These are phyloP conservation scores for Abscondita cerata DNA, from an alignment of 2,888 invertebrate species.

Conservation along the genomic window DNA sequence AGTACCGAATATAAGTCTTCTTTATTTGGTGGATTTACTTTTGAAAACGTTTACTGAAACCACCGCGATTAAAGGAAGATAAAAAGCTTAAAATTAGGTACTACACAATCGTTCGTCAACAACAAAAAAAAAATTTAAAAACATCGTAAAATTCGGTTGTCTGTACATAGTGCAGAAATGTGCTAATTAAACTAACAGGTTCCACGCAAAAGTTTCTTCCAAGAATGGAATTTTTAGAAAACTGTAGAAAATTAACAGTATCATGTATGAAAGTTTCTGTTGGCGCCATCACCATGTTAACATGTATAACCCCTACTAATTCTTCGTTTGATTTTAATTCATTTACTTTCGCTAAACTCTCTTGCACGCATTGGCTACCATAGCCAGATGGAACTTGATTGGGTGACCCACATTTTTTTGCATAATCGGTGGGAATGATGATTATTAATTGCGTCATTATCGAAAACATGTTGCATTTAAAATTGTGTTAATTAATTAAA, in stretches of 20 bases:
- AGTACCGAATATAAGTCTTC: conserved; percentile 32
- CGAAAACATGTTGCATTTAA: not conserved
- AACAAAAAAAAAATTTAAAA: too few relatives aligned
- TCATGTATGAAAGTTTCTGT: conserved; percentile 18
- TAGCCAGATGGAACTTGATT: conserved; percentile 28
- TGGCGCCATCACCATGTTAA: conserved; percentile 25
- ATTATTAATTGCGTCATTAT: conserved; percentile 29
- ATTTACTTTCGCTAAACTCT: conserved; percentile 21
- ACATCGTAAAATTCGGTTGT: too few relatives aligned
- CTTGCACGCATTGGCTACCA: conserved; percentile 15
- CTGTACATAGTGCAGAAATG: too few relatives aligned
- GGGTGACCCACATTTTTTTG: conserved; percentile 40
- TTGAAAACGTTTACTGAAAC: conserved; percentile 10
- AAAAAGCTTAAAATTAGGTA: too few relatives aligned
- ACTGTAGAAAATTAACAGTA: not conserved
- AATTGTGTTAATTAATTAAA: not conserved
- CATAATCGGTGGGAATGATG: conserved; percentile 31
- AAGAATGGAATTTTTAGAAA: conserved; percentile 9
- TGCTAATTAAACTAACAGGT: too few relatives aligned
- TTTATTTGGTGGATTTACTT: conserved; percentile 30
- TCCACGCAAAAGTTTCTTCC: too few relatives aligned
- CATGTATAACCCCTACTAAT: conserved; percentile 21
- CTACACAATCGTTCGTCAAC: too few relatives aligned
- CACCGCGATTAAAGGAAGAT: too few relatives aligned
- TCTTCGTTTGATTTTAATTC: conserved; percentile 11